Percentiles rank a stretch among this genome's conserved stretches.
These are phyloP conservation scores for Melipona quadrifasciata DNA, from an alignment of 1,140 invertebrate species.

Conservation along the genomic window DNA sequence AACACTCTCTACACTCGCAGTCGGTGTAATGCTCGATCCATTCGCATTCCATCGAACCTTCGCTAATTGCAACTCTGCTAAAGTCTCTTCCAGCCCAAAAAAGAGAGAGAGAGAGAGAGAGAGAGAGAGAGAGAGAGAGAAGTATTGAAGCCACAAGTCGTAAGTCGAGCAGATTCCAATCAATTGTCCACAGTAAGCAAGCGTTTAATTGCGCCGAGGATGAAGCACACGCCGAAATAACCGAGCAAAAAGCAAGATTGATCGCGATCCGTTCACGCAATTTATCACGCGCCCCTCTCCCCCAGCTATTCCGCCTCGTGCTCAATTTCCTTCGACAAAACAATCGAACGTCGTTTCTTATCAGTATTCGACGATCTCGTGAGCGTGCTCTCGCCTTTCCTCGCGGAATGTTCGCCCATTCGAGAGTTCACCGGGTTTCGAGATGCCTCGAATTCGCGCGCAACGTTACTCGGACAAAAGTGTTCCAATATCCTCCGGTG, in stretches of 20 bases:
- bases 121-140: background rate
- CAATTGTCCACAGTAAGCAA: slow-evolving; percentile 5
- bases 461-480: no score
- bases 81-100: rapidly evolving
- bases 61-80: no score
- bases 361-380: background rate
- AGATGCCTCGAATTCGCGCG: no score
- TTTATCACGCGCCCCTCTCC: slow-evolving; percentile 3
- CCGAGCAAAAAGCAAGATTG: slow-evolving; percentile 22
- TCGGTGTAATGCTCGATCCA: no score
- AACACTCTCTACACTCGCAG: no score
- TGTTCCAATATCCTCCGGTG: no score
- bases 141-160: no score
- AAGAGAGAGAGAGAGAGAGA: background rate
- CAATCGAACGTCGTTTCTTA: slow-evolving; percentile 22
- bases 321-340: slow-evolving; percentile 3
- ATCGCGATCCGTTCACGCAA: slow-evolving; percentile 22
- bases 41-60: no score
- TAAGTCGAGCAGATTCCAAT: background rate
- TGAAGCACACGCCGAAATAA: background rate
- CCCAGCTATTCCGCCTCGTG: background rate
- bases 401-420: no score
- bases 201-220: background rate
- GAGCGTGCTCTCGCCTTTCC: background rate
- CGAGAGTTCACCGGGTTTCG: no score